Evolutionary conservation across 2,888 invertebrate genomes (phyloP), one percentile per base, ranked within the genome.

Genomic region (Uropetala carovei): DNA sequence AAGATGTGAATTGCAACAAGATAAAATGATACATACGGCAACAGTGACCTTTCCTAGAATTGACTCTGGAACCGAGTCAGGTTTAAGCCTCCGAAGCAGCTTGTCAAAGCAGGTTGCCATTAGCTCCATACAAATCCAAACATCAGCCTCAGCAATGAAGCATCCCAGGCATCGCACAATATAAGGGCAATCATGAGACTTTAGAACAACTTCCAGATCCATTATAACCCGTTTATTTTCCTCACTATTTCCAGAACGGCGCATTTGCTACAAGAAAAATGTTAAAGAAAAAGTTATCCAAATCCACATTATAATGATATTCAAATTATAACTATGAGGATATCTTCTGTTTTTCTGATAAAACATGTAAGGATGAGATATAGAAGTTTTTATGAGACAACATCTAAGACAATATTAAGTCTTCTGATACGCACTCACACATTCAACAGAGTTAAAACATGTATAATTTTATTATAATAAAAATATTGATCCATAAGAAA

Each of bases 71-170:
- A 99, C 98, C 9, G 89, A 68, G 64, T 89, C 89, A n/a, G 99
- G 98, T 93, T 97, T 97, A 75, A 98, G 96, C 94, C 97, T 96
- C 95, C 98, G 99, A 93, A 99, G 96, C 94, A 99, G 96, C 96
- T 99, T 99, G 95, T 99, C 99, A 94, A 99, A 98, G 95, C 99
- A 99, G 30, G 99, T 99, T 18, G 99, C 98, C 99, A 99, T 99
- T 93, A 99, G 96, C 95, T 99, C 99, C 99, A 99, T 99, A 95
- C 99, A 99, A 94, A 99, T 99, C 99, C 99, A 99, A 0, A 99
- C 99, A 95, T 99, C 99, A 0, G 98, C 98, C 95, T 98, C 98
- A 0, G 98, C 99, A 92, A 99, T 99, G 95, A 99, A 99, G 95
- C 99, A 99, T 82, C 99, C 99, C 94, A 99, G 96, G 95, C 99